These are phyloP conservation scores for Papilio aristodemus DNA, from an alignment of 1,140 invertebrate genomes.

Conservation along the genomic window DNA sequence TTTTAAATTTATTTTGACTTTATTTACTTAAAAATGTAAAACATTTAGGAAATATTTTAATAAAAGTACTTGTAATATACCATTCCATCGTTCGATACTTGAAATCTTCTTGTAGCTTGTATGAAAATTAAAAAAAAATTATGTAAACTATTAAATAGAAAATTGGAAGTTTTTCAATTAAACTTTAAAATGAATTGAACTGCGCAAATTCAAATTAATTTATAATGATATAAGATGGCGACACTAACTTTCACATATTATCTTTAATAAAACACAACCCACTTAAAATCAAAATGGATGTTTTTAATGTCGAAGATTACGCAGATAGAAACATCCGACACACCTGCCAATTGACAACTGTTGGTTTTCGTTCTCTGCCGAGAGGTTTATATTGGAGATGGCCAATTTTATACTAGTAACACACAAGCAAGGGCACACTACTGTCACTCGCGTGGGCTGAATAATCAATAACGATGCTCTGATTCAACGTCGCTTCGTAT, in stretches of 20 bases:
- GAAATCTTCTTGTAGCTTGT: too few species aligned
- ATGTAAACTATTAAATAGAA: too few species aligned
- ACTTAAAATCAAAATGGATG: not conserved
- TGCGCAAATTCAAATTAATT: too few species aligned
- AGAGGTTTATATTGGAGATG: not conserved
- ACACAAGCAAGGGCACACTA: conserved; percentile 1
- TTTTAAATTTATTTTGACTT: too few species aligned
- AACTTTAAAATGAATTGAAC: too few species aligned
- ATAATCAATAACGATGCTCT: conserved; percentile 21
- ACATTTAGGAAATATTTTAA: too few species aligned
- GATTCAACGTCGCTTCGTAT: not conserved
- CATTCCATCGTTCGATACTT: too few species aligned
- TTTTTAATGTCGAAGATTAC: not conserved
- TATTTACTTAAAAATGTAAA: too few species aligned
- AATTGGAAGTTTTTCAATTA: too few species aligned
- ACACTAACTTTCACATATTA: not conserved
- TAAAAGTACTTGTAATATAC: too few species aligned
- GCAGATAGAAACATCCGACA: not conserved
- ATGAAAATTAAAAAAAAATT: too few species aligned
- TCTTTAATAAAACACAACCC: not conserved
- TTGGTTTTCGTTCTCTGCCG: not conserved
- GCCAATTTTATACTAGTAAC: conserved; percentile 24
- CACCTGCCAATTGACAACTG: conserved; percentile 4
- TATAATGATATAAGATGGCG: too few species aligned
- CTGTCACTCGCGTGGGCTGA: not conserved